A percentile compares a stretch with the other conserved stretches of the same genome.
Conservation (phyloP, 1,140 invertebrate species). For the Homalodisca vitripennis region DNA sequence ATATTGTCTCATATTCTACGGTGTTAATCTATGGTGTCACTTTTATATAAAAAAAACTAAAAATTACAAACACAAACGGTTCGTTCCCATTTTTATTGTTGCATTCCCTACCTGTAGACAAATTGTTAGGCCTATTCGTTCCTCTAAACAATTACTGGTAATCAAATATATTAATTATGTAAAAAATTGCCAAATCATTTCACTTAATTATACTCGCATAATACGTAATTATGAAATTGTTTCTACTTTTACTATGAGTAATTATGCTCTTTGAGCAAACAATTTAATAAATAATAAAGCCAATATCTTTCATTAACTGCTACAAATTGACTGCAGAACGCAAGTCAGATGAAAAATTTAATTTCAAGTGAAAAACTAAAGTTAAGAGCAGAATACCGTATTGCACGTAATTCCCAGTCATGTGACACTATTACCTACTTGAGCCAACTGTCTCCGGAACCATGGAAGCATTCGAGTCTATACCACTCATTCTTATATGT, state of each 20-base stretch:
- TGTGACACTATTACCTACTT: conserved; percentile 11
- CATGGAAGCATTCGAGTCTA: conserved; percentile 9
- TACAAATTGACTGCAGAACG: not conserved
- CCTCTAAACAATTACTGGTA: not conserved
- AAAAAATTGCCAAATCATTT: no score
- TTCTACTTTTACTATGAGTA: conserved; percentile 9
- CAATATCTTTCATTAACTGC: not conserved
- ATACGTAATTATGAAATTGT: not conserved
- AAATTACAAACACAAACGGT: conserved; percentile 1
- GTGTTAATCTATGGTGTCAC: conserved; percentile 20
- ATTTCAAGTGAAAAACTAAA: not conserved
- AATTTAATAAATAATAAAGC: not conserved
- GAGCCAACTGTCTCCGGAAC: conserved; percentile 7
- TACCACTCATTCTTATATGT: conserved; percentile 7
- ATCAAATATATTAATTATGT: no score
- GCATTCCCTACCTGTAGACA: conserved; percentile 1
- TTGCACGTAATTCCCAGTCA: conserved; percentile 2
- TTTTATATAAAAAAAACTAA: conserved; percentile 13
- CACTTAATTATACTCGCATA: not conserved
- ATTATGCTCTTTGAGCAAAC: not conserved
- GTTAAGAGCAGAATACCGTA: not conserved
- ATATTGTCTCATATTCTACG: conserved; percentile 23
- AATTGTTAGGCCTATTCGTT: not conserved
- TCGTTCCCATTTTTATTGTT: not conserved
- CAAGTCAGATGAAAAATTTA: not conserved